phyloP scores from a whole-genome alignment of 2,888 invertebrate genomes.

The Scaptomyza flava region DNA sequence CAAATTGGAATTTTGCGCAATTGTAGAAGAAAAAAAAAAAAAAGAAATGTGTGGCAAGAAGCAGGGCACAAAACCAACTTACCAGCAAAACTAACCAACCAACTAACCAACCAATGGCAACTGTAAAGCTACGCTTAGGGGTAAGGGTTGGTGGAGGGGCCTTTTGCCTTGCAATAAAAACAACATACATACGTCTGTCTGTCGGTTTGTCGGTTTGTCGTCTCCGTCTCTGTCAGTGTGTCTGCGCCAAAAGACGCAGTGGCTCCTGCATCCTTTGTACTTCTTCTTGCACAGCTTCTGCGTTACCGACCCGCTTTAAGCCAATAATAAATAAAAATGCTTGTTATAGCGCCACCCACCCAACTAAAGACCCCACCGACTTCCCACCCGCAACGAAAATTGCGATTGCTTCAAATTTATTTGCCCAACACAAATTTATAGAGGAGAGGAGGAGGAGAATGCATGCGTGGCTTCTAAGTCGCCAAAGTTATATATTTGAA shows the following conservation, averaged over 20 bases:
- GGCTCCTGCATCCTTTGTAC: conserved; percentile 62
- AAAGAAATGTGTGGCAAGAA: conserved; percentile 67
- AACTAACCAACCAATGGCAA: conserved; percentile 46
- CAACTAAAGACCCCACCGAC: conserved; percentile 24
- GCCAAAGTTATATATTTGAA: conserved; percentile 69
- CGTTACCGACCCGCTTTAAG: conserved; percentile 56
- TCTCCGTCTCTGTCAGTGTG: conserved; percentile 31
- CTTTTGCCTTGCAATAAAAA: conserved; percentile 65
- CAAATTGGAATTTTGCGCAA: conserved; percentile 83
- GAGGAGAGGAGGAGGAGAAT: background rate
- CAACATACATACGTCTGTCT: conserved; percentile 54
- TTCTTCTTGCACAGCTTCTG: conserved; percentile 23
- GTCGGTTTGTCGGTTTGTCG: conserved; percentile 23
- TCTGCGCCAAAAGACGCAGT: conserved; percentile 54
- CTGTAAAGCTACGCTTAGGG: conserved; percentile 16
- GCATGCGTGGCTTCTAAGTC: conserved; percentile 54
- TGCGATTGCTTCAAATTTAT: conserved; percentile 69
- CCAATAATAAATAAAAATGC: conserved; percentile 81
- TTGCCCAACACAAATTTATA: conserved; percentile 52
- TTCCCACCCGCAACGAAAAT: conserved; percentile 46
- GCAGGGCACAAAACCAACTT: conserved; percentile 25
- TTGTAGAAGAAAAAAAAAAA: conserved; percentile 74
- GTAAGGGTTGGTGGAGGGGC: background rate
- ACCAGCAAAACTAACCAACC: conserved; percentile 30
- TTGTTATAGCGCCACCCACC: conserved; percentile 52